A percentile compares a stretch with the other conserved stretches of the same genome.
phyloP scores from a whole-genome alignment of 1,140 invertebrate species.

The Drosophila bocqueti region DNA sequence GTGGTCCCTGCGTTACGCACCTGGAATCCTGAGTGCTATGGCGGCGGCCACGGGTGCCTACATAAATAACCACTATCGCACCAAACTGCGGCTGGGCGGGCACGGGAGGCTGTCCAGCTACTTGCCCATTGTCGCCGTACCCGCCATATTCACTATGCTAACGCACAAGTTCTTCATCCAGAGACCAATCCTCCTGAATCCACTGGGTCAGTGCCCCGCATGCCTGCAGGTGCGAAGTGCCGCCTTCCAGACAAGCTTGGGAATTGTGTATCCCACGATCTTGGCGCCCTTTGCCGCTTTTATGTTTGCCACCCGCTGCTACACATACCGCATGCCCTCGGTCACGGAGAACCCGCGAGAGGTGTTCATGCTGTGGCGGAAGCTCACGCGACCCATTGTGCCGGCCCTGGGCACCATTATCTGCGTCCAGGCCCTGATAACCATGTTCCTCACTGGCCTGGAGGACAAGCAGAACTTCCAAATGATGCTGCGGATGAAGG shows the following conservation, averaged over 20 bases:
- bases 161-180: slow-evolving; percentile 85
- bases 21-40: slow-evolving; percentile 68
- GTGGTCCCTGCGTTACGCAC: slow-evolving; percentile 82
- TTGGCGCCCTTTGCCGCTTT: slow-evolving; percentile 85
- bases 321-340: slow-evolving; percentile 85
- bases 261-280: slow-evolving; percentile 84
- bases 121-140: slow-evolving; percentile 84
- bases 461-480: slow-evolving; percentile 82
- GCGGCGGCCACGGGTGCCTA: slow-evolving; percentile 80
- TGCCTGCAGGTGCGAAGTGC: slow-evolving; percentile 85
- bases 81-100: slow-evolving; percentile 75
- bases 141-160: slow-evolving; percentile 81
- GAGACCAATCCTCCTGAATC: slow-evolving; percentile 74
- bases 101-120: slow-evolving; percentile 84
- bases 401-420: slow-evolving; percentile 80
- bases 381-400: slow-evolving; percentile 81
- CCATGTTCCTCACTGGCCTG: slow-evolving; percentile 84
- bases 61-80: slow-evolving; percentile 85
- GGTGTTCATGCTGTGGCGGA: slow-evolving; percentile 80
- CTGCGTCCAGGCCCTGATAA: slow-evolving; percentile 82
- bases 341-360: slow-evolving; percentile 84
- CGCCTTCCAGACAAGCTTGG: slow-evolving; percentile 76
- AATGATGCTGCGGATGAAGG: slow-evolving; percentile 73
- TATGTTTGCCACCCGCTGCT: slow-evolving; percentile 85
- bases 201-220: slow-evolving; percentile 81